Evolutionary conservation across 2,797 vertebrate genomes (phyloP).

Genomic region (Huso huso): DNA sequence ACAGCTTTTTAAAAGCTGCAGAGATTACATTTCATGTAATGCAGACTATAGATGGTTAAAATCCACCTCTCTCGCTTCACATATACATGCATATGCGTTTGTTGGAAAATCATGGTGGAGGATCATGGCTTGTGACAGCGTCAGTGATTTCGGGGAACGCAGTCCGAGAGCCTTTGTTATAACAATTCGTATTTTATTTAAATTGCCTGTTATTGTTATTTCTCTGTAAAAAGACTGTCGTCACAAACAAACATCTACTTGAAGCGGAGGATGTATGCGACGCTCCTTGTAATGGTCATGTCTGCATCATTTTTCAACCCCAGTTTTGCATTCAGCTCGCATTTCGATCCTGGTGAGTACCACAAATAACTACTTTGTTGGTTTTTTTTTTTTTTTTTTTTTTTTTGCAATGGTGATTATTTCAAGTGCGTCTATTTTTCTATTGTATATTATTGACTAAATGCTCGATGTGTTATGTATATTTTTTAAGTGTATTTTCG

Average conservation of each 20-base stretch:
- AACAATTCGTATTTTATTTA: slow-evolving; percentile 28
- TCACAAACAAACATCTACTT: slow-evolving; percentile 26
- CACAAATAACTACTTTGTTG: too few relatives aligned
- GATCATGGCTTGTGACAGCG: slow-evolving; percentile 31
- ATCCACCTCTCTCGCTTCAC: too few relatives aligned
- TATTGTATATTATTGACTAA: too few relatives aligned
- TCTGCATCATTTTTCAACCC: slow-evolving; percentile 62
- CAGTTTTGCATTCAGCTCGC: slow-evolving; percentile 78
- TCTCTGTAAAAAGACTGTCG: slow-evolving; percentile 21
- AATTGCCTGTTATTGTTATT: slow-evolving; percentile 26
- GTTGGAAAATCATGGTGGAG: slow-evolving; percentile 31
- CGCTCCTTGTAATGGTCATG: slow-evolving; percentile 60
- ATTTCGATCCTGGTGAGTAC: slow-evolving; percentile 81
- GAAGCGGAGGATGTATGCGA: slow-evolving; percentile 45
- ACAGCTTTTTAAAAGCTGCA: too few relatives aligned
- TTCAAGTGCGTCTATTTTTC: too few relatives aligned
- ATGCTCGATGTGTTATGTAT: too few relatives aligned
- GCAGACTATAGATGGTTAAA: too few relatives aligned
- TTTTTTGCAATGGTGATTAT: too few relatives aligned
- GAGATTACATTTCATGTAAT: too few relatives aligned
- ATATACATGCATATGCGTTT: slow-evolving; percentile 25
- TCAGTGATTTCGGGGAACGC: slow-evolving; percentile 40
- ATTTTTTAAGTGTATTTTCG: too few relatives aligned
- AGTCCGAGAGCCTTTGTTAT: slow-evolving; percentile 33
- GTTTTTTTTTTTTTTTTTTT: too few relatives aligned